These are phyloP conservation scores for Lagenorhynchus albirostris DNA, from an alignment of 2,113 vertebrate species.

Conservation along the genomic window DNA sequence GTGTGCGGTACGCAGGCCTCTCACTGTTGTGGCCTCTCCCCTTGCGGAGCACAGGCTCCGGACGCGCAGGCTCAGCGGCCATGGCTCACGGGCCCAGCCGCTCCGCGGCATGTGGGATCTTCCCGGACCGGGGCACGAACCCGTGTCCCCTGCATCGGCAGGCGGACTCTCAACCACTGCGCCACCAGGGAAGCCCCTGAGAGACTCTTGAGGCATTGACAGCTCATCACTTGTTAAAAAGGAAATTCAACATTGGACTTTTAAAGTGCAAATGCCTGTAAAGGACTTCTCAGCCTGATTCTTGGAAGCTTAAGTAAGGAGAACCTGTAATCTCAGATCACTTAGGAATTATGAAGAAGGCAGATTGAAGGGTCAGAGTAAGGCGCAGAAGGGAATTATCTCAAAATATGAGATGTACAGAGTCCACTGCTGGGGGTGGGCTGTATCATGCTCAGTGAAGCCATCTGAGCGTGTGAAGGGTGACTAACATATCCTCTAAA, in stretches of 20 bases:
- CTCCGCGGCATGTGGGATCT: no score
- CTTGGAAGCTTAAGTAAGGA: background rate
- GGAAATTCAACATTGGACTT: background rate
- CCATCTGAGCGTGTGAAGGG: background rate
- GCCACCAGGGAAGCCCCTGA: background rate
- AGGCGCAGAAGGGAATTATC: background rate
- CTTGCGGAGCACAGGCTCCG: no score
- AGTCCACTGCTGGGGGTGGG: background rate
- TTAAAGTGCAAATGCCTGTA: background rate
- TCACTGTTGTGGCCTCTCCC: no score
- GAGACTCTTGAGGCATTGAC: background rate
- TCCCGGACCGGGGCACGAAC: no score
- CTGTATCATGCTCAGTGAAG: background rate
- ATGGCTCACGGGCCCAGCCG: no score
- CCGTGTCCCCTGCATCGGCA: no score
- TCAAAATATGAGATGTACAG: rapidly evolving
- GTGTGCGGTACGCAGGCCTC: no score
- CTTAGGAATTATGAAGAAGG: background rate
- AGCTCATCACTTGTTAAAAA: background rate
- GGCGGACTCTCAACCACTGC: no score
- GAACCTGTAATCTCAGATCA: background rate
- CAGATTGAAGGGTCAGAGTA: background rate
- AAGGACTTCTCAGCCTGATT: background rate
- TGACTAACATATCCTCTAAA: background rate
- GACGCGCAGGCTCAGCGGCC: no score